These are phyloP conservation scores for Florisuga fusca DNA, from an alignment of 2,797 vertebrate species.

Conservation along the genomic window DNA sequence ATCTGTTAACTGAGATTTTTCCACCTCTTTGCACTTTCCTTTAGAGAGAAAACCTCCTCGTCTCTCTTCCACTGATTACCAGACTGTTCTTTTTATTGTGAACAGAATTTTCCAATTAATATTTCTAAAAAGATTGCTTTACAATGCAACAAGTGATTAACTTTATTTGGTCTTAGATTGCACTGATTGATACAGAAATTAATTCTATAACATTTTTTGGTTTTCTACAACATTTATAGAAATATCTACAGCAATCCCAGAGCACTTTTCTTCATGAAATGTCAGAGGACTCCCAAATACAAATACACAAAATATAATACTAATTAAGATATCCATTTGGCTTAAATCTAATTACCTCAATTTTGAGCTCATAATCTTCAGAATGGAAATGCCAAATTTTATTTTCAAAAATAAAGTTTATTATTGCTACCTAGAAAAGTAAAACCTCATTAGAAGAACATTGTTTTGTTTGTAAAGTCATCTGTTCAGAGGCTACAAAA, in stretches of 20 bases:
- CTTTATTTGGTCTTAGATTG: neutral
- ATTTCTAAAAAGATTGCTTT: conserved; percentile 4
- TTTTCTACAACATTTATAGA: neutral
- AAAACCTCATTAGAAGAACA: neutral
- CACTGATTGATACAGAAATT: neutral
- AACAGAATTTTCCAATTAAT: neutral
- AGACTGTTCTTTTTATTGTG: neutral
- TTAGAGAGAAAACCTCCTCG: neutral
- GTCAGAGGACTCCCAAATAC: neutral
- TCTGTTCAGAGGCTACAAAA: conserved; percentile 21
- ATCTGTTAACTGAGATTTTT: conserved; percentile 25
- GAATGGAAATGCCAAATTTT: conserved; percentile 18
- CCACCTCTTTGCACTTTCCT: neutral
- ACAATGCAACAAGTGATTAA: neutral
- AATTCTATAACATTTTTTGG: neutral
- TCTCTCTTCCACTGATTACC: neutral
- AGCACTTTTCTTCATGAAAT: neutral
- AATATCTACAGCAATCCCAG: neutral
- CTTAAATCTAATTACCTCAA: neutral
- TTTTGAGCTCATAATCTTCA: neutral
- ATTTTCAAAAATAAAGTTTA: neutral
- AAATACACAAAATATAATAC: neutral
- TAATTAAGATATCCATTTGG: neutral
- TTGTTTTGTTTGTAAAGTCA: neutral
- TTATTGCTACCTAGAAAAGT: conserved; percentile 5